Base-by-base conservation (phyloP, 2,888 invertebrate species). In the Minunthozetes semirufus region DNA sequence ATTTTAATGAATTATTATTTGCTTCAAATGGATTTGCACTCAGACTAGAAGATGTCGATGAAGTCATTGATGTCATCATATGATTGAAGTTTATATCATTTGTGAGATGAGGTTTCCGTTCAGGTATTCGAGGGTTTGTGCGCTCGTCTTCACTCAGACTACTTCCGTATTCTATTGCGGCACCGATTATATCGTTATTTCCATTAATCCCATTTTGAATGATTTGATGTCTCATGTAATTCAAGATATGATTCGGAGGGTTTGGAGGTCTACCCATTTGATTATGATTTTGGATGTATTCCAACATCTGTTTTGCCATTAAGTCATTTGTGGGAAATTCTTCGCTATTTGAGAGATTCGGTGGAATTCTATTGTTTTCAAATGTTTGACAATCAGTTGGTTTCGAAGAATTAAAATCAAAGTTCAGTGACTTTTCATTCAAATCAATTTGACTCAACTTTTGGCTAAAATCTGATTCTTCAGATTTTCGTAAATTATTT, bases 31-130 rank as follows among this genome's bases (percentile, higher is more conserved):
- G 72, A n/a, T 53, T 56, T 27, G 59, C 19, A 50, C 59, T 72
- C 33, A 72, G 72, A 72, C 72, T 72, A 72, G 72, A 72, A 72
- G 72, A 72, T 11, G 56, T 59, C n/a, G 72, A 72, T 15, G 50
- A 56, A 53, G 72, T 59, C 38, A 38, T 59, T 17, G 72, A 42
- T 22, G 56, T 19, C 19, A 50, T 53, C 11, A n/a, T n/a, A n/a
- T 53, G 19, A 56, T 33, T 72, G 13, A 48, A 50, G 27, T 48
- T 71, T 3, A 46, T 33, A 15, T 42, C 19, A 50, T 29, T 50
- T n/a, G 42, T 17, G 17, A 5, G 42, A 2, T 38, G 13, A 6
- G 22, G 6, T 8, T 42, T 68, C 4, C 38, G 19, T 1, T 68
- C 42, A 4, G n/a, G n/a, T 19, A 19, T 68, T 11, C 72, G 63